A percentile compares a stretch with the other conserved stretches of the same genome.
Evolutionary conservation across 2,113 vertebrate species (phyloP).

Genomic region (Tamias sibiricus): DNA sequence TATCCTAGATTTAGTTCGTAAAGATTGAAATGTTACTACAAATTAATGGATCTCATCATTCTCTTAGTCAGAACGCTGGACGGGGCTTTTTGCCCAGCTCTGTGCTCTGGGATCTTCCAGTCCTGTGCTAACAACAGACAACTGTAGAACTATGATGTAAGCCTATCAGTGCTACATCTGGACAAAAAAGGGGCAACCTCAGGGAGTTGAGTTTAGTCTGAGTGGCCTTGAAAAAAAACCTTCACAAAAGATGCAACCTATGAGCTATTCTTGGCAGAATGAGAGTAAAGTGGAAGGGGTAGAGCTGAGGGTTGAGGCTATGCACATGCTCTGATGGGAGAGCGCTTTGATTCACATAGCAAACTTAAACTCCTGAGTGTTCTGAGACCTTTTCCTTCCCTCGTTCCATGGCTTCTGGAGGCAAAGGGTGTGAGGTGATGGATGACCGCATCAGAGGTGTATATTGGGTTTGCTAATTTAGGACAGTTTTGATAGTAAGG

Average conservation of each 20-base stretch:
- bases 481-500: not conserved
- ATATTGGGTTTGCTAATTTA: not conserved
- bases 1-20: not conserved
- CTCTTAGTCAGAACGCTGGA: not conserved
- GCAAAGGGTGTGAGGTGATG: not conserved
- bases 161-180: too few species aligned
- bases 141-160: fast-evolving
- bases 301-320: not conserved
- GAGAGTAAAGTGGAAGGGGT: not conserved
- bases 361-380: not conserved
- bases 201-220: not conserved
- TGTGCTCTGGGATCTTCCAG: not conserved
- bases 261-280: not conserved
- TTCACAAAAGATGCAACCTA: not conserved
- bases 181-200: not conserved
- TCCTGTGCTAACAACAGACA: not conserved
- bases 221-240: not conserved
- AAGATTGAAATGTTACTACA: not conserved
- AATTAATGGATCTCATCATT: not conserved
- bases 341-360: not conserved
- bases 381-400: too few species aligned
- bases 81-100: fast-evolving
- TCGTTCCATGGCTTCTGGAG: not conserved
- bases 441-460: fast-evolving
- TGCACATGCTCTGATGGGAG: fast-evolving